A percentile compares a stretch with the other conserved stretches of the same genome.
phyloP scores from a whole-genome alignment of 2,797 vertebrate species.

The Benthosema pterotum region DNA sequence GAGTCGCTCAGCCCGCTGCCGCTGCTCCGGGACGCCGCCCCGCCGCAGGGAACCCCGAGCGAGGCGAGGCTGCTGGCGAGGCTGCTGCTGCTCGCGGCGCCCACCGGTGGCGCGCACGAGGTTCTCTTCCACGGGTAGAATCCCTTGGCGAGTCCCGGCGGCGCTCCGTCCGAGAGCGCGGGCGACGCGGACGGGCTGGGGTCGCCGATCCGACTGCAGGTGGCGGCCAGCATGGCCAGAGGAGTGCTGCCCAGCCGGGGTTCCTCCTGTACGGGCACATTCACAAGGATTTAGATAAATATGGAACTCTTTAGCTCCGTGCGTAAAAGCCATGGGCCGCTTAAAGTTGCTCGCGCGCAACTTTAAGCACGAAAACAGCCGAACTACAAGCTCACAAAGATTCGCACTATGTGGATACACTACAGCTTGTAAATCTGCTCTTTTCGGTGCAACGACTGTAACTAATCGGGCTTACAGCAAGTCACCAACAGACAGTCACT shows the following conservation, averaged over 20 bases:
- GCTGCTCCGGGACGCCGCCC: slow-evolving; percentile 63
- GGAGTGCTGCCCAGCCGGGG: slow-evolving; percentile 92
- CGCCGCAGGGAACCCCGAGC: slow-evolving; percentile 73
- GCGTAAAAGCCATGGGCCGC: neutral
- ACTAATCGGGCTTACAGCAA: too few relatives aligned
- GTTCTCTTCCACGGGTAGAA: slow-evolving; percentile 92
- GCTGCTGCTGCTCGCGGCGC: slow-evolving; percentile 68
- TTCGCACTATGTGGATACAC: too few relatives aligned
- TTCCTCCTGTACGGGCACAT: slow-evolving; percentile 84
- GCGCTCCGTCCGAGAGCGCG: slow-evolving; percentile 83
- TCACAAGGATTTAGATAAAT: neutral
- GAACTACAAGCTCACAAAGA: too few relatives aligned
- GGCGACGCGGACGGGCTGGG: slow-evolving; percentile 86
- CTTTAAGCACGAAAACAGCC: too few relatives aligned
- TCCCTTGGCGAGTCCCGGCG: slow-evolving; percentile 87
- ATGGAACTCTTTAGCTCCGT: neutral
- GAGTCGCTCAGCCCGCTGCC: slow-evolving; percentile 78
- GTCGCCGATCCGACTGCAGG: slow-evolving; percentile 94
- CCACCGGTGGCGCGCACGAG: slow-evolving; percentile 65
- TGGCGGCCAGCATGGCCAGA: slow-evolving; percentile 94
- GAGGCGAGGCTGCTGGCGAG: slow-evolving; percentile 78
- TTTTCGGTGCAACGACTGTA: too few relatives aligned
- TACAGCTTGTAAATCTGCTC: too few relatives aligned
- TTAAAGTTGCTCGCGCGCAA: neutral
- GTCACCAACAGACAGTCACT: too few relatives aligned